Evolutionary conservation across 2,113 vertebrate species (phyloP).

Genomic region (Oncorhynchus tshawytscha): DNA sequence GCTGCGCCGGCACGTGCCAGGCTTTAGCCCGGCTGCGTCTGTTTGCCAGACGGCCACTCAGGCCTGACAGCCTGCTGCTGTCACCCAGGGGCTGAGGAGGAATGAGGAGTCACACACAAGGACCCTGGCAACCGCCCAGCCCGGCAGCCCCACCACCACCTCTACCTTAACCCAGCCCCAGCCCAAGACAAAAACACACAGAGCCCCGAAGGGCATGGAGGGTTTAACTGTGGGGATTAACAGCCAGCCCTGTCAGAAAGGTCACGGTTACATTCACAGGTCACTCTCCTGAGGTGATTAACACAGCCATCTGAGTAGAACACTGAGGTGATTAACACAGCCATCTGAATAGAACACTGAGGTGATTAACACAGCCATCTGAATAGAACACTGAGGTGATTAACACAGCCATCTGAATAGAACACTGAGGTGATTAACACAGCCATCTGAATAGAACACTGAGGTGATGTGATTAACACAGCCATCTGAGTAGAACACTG

Average conservation of each 20-base stretch:
- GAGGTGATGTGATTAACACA: too few relatives aligned
- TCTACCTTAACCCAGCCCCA: slow-evolving; percentile 18
- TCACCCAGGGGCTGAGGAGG: slow-evolving; percentile 56
- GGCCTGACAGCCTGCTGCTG: slow-evolving; percentile 78
- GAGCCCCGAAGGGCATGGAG: slow-evolving; percentile 77
- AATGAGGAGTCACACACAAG: slow-evolving; percentile 49
- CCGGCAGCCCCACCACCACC: slow-evolving; percentile 33
- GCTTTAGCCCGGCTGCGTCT: slow-evolving; percentile 74
- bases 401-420: too few relatives aligned
- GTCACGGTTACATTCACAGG: background rate
- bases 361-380: too few relatives aligned
- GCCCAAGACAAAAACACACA: slow-evolving; percentile 68
- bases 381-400: too few relatives aligned
- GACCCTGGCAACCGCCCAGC: slow-evolving; percentile 73
- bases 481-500: too few relatives aligned
- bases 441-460: too few relatives aligned
- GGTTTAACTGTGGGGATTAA: slow-evolving; percentile 18
- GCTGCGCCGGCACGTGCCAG: slow-evolving; percentile 87
- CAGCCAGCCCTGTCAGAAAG: background rate
- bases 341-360: background rate
- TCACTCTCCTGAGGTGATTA: background rate
- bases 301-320: background rate
- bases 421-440: too few relatives aligned
- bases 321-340: too few relatives aligned
- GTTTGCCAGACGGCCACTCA: slow-evolving; percentile 82